Conservation (phyloP, 2,113 vertebrate species). For the Dasyornis broadbenti region DNA sequence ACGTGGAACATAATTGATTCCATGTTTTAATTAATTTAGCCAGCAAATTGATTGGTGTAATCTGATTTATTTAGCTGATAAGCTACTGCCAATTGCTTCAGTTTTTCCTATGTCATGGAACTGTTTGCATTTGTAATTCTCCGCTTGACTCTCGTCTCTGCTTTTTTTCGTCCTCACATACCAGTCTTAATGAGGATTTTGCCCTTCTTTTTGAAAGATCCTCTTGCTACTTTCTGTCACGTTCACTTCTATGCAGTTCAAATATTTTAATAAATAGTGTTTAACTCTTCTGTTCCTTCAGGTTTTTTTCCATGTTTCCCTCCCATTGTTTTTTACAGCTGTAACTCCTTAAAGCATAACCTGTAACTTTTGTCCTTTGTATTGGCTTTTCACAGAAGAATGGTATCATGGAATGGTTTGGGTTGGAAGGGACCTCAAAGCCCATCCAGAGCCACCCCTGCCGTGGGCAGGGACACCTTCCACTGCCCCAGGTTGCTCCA, state of each 20-base stretch:
- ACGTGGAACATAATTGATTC: background rate
- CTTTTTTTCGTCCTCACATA: background rate
- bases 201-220: background rate
- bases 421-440: background rate
- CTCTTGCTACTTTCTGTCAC: background rate
- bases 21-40: constrained; percentile 36
- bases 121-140: background rate
- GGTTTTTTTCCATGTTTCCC: background rate
- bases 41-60: constrained; percentile 26
- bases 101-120: background rate
- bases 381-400: background rate
- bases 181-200: background rate
- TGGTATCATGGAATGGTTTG: background rate
- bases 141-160: background rate
- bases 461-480: background rate
- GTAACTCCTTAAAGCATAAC: background rate
- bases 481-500: background rate
- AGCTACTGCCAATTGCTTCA: constrained; percentile 38
- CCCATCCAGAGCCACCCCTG: background rate
- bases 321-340: background rate
- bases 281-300: background rate
- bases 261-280: background rate
- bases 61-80: constrained; percentile 39
- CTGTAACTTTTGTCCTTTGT: background rate
- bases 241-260: background rate